Conservation (phyloP, 1,140 invertebrate genomes). For the Drosophila tropicalis region DNA sequence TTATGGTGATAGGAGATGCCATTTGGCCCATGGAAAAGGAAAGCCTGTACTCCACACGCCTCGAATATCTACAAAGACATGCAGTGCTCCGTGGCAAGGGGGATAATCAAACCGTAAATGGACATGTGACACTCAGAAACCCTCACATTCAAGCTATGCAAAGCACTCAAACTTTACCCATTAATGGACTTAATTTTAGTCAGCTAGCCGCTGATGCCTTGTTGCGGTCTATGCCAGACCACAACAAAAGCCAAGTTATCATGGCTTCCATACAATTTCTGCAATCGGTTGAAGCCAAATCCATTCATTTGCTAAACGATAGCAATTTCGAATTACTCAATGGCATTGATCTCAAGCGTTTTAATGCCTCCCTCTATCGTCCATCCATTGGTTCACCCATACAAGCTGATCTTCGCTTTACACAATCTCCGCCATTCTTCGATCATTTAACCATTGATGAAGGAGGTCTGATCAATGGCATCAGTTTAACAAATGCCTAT, state of each 20-base stretch:
- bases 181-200: conserved; percentile 47
- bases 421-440: conserved; percentile 19
- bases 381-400: conserved; percentile 53
- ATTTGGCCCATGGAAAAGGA: conserved; percentile 32
- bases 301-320: conserved; percentile 22
- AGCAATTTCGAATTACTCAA: conserved; percentile 47
- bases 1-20: conserved; percentile 61
- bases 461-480: conserved; percentile 57
- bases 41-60: background rate
- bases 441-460: conserved; percentile 21
- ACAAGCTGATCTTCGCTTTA: conserved; percentile 47
- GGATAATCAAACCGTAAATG: conserved; percentile 52
- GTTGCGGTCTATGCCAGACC: conserved; percentile 14
- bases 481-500: conserved; percentile 19
- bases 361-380: conserved; percentile 72
- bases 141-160: background rate
- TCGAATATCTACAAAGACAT: conserved; percentile 64
- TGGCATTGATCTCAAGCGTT: conserved; percentile 53
- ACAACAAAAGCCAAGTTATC: conserved; percentile 34
- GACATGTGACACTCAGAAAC: conserved; percentile 51
- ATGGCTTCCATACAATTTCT: conserved; percentile 25
- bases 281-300: background rate
- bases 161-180: conserved; percentile 17
- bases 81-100: conserved; percentile 48
- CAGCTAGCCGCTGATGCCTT: conserved; percentile 58